Percentiles rank a stretch among this genome's conserved stretches.
Evolutionary conservation across 1,140 invertebrate genomes (phyloP).

Genomic region (Macrostomum lignano): DNA sequence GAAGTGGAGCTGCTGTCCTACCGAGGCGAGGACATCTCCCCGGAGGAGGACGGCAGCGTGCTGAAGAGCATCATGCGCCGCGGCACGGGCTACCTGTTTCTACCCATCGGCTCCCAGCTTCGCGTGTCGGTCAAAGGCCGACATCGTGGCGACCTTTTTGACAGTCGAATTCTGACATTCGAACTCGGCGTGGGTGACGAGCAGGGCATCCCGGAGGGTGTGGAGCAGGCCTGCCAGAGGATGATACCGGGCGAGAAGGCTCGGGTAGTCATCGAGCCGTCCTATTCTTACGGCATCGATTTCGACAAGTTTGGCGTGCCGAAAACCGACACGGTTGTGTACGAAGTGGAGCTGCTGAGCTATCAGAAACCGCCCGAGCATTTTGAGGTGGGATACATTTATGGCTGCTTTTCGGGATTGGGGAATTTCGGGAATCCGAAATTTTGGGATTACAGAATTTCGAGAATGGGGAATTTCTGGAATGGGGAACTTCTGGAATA

Average conservation of each 20-base stretch:
- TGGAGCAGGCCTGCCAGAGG: conserved; percentile 53
- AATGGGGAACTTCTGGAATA: too few relatives aligned
- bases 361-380: too few relatives aligned
- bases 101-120: too few relatives aligned
- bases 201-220: conserved; percentile 41
- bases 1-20: conserved; percentile 4
- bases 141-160: conserved; percentile 39
- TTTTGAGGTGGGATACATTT: too few relatives aligned
- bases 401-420: too few relatives aligned
- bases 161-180: conserved; percentile 47
- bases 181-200: conserved; percentile 53
- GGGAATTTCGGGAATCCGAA: too few relatives aligned
- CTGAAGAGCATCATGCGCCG: conserved; percentile 38
- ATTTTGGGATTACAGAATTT: too few relatives aligned
- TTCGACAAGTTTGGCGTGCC: too few relatives aligned
- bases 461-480: too few relatives aligned
- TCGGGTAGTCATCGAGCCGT: conserved; percentile 38
- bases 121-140: too few relatives aligned
- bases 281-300: conserved; percentile 47
- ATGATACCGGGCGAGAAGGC: conserved; percentile 56
- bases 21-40: conserved; percentile 50
- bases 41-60: conserved; percentile 50
- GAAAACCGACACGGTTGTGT: neutral
- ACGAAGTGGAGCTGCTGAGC: conserved; percentile 13
- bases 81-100: conserved; percentile 38